Evolutionary conservation across 2,113 vertebrate genomes (phyloP).

Genomic region (Melanostigma gelatinosum): DNA sequence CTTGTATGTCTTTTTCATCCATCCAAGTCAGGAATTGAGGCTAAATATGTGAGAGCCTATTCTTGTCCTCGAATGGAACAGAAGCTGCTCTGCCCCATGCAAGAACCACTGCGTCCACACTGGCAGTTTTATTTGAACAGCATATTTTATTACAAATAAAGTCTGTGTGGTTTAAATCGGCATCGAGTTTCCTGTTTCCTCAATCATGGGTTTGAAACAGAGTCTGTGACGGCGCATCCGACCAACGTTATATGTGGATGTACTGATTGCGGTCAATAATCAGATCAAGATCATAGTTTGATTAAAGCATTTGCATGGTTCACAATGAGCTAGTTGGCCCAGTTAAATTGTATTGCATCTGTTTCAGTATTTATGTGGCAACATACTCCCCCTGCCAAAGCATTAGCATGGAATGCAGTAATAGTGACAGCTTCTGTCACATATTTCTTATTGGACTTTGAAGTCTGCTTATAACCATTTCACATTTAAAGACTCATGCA

Average conservation of each 20-base stretch:
- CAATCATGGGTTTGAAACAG: background rate
- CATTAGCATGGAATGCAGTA: background rate
- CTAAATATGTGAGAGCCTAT: constrained; percentile 24
- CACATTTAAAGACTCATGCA: background rate
- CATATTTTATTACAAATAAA: background rate
- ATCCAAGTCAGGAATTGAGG: constrained; percentile 22
- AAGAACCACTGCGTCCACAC: background rate
- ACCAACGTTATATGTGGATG: background rate
- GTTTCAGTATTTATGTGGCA: background rate
- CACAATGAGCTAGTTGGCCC: background rate
- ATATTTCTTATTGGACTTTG: too few relatives aligned
- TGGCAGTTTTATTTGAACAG: constrained; percentile 2
- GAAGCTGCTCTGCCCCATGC: constrained; percentile 4
- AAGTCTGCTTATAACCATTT: background rate
- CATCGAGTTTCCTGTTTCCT: background rate
- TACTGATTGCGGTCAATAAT: constrained; percentile 1
- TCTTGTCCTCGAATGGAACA: constrained; percentile 10
- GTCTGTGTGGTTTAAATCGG: background rate
- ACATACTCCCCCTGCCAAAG: background rate
- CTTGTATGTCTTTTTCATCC: constrained; percentile 37
- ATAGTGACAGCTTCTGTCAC: background rate
- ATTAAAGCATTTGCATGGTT: background rate
- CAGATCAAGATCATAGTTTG: background rate
- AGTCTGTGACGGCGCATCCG: background rate
- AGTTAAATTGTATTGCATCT: background rate